A percentile compares a stretch with the other conserved stretches of the same genome.
These are phyloP conservation scores for Melinopterus prodromus DNA, from an alignment of 2,888 invertebrate genomes.

Conservation along the genomic window DNA sequence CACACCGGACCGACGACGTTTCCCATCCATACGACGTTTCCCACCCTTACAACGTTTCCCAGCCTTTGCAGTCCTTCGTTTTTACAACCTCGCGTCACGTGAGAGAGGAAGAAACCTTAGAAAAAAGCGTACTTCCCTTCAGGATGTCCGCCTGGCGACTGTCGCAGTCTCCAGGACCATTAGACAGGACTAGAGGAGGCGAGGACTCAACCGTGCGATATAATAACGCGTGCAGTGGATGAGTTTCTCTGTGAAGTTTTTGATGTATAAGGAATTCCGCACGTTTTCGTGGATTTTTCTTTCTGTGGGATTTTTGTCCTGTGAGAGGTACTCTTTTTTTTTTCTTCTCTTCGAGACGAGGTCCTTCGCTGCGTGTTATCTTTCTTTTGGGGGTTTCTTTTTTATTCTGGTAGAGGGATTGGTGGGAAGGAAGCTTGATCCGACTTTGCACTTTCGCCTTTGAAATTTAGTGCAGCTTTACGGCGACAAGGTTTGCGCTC, in stretches of 20 bases:
- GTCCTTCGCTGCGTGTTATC: neutral
- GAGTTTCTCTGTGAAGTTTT: neutral
- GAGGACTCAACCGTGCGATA: neutral
- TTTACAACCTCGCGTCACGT: neutral
- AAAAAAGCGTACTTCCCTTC: neutral
- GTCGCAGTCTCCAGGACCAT: neutral
- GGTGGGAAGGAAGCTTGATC: neutral
- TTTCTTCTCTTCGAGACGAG: too few species aligned
- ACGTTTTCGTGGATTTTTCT: neutral
- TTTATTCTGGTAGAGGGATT: neutral
- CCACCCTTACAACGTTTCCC: too few species aligned
- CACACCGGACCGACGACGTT: neutral
- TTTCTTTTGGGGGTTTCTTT: neutral
- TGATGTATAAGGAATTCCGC: neutral
- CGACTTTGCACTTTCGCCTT: neutral
- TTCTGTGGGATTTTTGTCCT: neutral
- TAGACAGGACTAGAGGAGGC: neutral
- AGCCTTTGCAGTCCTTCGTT: neutral
- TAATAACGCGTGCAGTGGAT: neutral
- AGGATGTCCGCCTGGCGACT: neutral
- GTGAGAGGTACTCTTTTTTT: neutral
- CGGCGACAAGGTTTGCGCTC: too few species aligned
- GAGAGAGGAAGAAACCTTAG: neutral
- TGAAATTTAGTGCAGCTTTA: neutral
- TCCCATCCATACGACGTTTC: too few species aligned